Conservation (phyloP, 2,113 vertebrate species). For the Cephalophus harveyi region DNA sequence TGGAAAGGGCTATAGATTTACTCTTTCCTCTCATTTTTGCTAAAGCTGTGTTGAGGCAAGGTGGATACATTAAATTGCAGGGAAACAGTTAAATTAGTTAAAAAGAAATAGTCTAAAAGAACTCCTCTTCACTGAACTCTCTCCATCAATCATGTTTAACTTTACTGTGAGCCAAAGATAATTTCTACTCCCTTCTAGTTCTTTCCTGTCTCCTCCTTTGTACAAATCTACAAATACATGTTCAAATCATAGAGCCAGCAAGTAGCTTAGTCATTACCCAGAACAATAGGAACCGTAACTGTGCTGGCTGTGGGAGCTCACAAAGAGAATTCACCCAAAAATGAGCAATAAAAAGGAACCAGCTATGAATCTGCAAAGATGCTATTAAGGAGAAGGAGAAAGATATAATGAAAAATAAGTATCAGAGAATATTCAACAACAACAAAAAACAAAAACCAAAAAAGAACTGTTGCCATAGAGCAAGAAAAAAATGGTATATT, state of each 20-base stretch:
- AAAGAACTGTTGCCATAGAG: neutral
- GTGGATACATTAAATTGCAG: neutral
- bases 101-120: neutral
- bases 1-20: neutral
- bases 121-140: neutral
- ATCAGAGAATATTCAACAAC: neutral
- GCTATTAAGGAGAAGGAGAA: neutral
- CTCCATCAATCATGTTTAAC: neutral
- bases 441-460: neutral
- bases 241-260: neutral
- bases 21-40: neutral
- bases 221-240: neutral
- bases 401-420: neutral
- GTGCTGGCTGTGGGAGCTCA: neutral
- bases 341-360: neutral
- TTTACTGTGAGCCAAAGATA: neutral
- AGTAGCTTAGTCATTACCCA: neutral
- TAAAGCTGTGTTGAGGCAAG: neutral
- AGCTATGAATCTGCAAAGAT: neutral
- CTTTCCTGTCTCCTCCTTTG: neutral
- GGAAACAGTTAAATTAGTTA: neutral
- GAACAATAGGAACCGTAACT: neutral
- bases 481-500: neutral
- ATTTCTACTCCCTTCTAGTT: neutral
- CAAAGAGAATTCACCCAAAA: neutral